These are phyloP conservation scores for Thamnophis sirtalis DNA, from an alignment of 2,113 vertebrate species.

Conservation along the genomic window DNA sequence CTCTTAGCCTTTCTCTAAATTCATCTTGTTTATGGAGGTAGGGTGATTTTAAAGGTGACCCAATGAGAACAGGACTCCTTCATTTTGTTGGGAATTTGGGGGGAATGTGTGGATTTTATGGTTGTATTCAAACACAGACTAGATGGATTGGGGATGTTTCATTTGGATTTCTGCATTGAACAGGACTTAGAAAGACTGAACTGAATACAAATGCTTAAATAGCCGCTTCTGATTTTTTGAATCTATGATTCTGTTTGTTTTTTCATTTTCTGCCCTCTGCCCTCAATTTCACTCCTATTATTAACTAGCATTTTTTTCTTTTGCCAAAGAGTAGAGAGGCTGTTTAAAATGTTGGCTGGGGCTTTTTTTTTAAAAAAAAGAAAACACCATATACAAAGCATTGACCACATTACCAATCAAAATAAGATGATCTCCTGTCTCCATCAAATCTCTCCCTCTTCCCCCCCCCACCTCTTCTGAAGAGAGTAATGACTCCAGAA, in stretches of 20 bases:
- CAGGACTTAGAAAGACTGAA: background rate
- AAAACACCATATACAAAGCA: background rate
- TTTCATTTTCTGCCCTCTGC: background rate
- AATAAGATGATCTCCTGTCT: background rate
- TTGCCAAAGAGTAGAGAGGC: background rate
- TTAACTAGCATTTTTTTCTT: background rate
- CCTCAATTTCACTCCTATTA: background rate
- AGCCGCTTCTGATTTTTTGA: background rate
- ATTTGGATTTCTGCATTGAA: background rate
- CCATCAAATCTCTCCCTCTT: background rate
- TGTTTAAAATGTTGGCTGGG: background rate
- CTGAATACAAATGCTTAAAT: background rate
- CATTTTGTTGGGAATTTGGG: background rate
- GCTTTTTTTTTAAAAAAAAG: background rate
- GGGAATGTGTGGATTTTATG: background rate
- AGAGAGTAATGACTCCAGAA: background rate
- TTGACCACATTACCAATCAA: background rate
- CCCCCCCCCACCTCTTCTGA: background rate
- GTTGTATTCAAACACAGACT: background rate
- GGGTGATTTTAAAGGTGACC: background rate
- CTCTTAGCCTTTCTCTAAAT: background rate
- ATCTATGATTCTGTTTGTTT: background rate
- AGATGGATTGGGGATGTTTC: background rate
- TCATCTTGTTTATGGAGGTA: background rate
- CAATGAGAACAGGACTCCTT: background rate